A percentile compares a stretch with the other conserved stretches of the same genome.
These are phyloP conservation scores for Eristalis pertinax DNA, from an alignment of 2,888 invertebrate genomes.

Conservation along the genomic window DNA sequence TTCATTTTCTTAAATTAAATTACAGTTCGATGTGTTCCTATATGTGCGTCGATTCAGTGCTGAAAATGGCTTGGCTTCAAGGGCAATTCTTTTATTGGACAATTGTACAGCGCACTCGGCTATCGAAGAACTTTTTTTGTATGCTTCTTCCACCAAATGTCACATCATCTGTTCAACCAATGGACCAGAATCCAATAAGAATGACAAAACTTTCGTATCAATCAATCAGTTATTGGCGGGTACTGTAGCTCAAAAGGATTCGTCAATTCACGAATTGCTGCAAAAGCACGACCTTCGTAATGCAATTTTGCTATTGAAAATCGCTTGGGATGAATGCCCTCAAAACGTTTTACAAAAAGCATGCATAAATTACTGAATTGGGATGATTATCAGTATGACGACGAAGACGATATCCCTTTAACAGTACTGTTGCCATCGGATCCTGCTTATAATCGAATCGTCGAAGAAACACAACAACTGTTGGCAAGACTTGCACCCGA, in stretches of 20 bases:
- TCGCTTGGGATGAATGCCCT: constrained; percentile 14
- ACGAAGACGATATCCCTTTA: constrained; percentile 37
- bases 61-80: background rate
- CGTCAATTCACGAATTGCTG: constrained; percentile 19
- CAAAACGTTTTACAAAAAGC: background rate
- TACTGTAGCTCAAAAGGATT: background rate
- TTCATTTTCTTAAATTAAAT: no score
- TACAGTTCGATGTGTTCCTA: no score
- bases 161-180: background rate
- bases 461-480: background rate
- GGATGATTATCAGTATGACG: constrained; percentile 31
- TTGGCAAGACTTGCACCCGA: background rate
- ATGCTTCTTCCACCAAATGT: constrained; percentile 6
- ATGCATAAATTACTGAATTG: no score
- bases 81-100: background rate
- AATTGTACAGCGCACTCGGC: background rate
- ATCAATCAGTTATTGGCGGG: background rate
- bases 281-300: constrained; percentile 23
- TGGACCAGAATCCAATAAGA: background rate
- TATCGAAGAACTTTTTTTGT: constrained; percentile 13
- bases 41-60: background rate
- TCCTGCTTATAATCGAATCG: background rate
- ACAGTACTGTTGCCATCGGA: background rate
- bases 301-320: constrained; percentile 30
- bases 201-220: background rate